phyloP scores from a whole-genome alignment of 2,888 invertebrate species.

The Gasteruption jaculator region DNA sequence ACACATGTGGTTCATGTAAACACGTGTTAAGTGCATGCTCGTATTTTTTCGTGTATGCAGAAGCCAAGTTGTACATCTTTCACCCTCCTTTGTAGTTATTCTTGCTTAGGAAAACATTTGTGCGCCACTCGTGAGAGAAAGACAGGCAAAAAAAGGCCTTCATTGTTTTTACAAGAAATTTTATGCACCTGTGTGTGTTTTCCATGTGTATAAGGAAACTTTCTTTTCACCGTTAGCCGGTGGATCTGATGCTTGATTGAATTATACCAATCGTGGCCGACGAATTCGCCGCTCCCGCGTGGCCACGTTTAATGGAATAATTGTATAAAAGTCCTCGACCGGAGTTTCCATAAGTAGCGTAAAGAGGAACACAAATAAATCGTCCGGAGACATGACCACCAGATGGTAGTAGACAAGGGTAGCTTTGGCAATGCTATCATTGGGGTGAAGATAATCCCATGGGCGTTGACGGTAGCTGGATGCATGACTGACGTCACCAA shows the following conservation, averaged over 20 bases:
- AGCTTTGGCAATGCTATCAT: constrained; percentile 31
- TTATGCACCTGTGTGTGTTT: constrained; percentile 13
- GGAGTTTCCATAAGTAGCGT: constrained; percentile 27
- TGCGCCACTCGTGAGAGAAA: constrained; percentile 31
- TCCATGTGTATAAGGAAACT: background rate
- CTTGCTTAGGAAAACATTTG: constrained; percentile 32
- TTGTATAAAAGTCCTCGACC: constrained; percentile 20
- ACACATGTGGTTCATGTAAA: no score
- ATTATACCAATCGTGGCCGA: no score
- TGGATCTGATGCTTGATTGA: no score
- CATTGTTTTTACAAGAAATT: constrained; percentile 26
- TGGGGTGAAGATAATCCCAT: constrained; percentile 37
- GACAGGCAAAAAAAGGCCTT: constrained; percentile 21
- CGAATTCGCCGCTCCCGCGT: no score
- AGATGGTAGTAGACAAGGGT: constrained; percentile 39
- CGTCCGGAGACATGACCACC: constrained; percentile 35
- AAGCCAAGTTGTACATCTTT: no score
- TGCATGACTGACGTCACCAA: constrained; percentile 27
- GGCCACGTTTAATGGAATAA: no score
- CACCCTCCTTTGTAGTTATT: no score
- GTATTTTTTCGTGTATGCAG: no score
- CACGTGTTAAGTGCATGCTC: no score
- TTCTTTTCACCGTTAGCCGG: no score
- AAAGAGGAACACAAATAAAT: constrained; percentile 41
- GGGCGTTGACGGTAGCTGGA: constrained; percentile 33